Evolutionary conservation across 2,113 vertebrate species (phyloP).

Genomic region (Nanorana parkeri): DNA sequence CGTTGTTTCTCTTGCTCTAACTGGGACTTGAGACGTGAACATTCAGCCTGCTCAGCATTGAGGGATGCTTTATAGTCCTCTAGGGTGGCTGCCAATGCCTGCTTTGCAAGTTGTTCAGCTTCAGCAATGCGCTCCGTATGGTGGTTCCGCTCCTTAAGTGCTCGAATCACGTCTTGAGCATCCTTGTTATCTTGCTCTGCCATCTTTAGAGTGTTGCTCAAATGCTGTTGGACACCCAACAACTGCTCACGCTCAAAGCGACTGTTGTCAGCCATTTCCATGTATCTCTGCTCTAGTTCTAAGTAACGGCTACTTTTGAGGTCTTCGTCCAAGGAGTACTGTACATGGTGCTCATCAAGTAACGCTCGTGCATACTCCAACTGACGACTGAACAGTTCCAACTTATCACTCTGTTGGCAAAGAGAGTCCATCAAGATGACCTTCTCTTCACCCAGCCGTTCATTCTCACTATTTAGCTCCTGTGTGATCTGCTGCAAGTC

Average conservation of each 20-base stretch:
- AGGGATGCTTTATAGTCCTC: constrained; percentile 87
- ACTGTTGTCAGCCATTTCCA: constrained; percentile 87
- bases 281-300: constrained; percentile 93
- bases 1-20: constrained; percentile 92
- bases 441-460: constrained; percentile 92
- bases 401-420: constrained; percentile 92
- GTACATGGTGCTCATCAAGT: constrained; percentile 87
- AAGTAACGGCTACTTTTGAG: constrained; percentile 91
- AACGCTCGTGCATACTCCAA: constrained; percentile 88
- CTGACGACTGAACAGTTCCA: constrained; percentile 89
- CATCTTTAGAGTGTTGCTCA: constrained; percentile 96
- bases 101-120: constrained; percentile 85
- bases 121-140: constrained; percentile 92
- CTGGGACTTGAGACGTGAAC: constrained; percentile 85
- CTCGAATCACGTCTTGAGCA: constrained; percentile 90
- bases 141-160: constrained; percentile 89
- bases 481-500: constrained; percentile 95
- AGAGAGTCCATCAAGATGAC: constrained; percentile 93
- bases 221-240: constrained; percentile 90
- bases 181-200: constrained; percentile 95
- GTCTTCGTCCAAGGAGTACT: constrained; percentile 87
- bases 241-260: constrained; percentile 94
- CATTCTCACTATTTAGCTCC: constrained; percentile 92
- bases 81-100: constrained; percentile 75
- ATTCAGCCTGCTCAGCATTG: constrained; percentile 85